A percentile compares a stretch with the other conserved stretches of the same genome.
phyloP scores from a whole-genome alignment of 2,797 vertebrate species.

The Acanthurus leucopareius region DNA sequence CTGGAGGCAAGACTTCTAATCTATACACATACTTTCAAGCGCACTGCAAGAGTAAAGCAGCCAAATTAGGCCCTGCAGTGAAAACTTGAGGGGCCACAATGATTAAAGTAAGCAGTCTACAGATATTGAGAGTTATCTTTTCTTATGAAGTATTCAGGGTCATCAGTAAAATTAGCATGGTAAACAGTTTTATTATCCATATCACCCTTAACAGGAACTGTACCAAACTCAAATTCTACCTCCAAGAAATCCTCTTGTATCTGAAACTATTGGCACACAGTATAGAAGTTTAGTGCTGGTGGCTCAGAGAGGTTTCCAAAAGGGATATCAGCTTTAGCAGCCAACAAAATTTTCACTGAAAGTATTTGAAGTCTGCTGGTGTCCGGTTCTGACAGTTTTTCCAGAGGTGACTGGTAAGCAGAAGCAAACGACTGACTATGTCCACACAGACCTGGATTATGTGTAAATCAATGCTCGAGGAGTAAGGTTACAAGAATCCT shows the following conservation, averaged over 20 bases:
- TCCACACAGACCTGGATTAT: conserved; percentile 65
- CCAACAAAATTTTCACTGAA: conserved; percentile 34
- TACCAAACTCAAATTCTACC: conserved; percentile 1
- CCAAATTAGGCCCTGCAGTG: too few relatives aligned
- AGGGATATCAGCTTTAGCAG: conserved; percentile 41
- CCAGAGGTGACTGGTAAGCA: conserved; percentile 59
- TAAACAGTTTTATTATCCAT: too few relatives aligned
- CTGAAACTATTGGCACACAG: conserved; percentile 12
- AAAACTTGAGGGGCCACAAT: too few relatives aligned
- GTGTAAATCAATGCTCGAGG: conserved; percentile 66
- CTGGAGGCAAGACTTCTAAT: too few relatives aligned
- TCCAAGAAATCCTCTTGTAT: conserved; percentile 16
- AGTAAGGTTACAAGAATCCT: conserved; percentile 66
- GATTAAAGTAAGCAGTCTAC: too few relatives aligned
- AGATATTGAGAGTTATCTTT: too few relatives aligned
- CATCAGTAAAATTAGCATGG: too few relatives aligned
- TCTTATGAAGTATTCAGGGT: too few relatives aligned
- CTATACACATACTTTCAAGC: too few relatives aligned
- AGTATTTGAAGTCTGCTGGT: conserved; percentile 29
- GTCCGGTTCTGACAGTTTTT: conserved; percentile 56
- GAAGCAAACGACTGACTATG: conserved; percentile 45
- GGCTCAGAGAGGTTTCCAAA: conserved; percentile 41
- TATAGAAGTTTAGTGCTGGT: background rate
- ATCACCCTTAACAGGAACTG: background rate
- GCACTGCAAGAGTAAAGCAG: too few relatives aligned